Conservation (phyloP, 2,797 vertebrate species). For the Gallinago nigripennis region DNA sequence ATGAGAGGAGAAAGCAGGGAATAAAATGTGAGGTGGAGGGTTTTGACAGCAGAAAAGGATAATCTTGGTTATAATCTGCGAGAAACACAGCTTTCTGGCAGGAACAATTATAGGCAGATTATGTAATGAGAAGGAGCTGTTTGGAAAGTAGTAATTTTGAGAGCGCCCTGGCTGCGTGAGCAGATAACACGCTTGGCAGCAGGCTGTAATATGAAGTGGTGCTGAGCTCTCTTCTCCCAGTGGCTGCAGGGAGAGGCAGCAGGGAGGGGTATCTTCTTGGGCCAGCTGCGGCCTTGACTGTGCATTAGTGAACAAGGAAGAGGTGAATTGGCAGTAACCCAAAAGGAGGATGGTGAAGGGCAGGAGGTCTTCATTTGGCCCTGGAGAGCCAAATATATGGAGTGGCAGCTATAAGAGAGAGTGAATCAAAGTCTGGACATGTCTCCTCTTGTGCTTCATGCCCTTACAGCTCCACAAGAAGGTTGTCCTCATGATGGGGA, state of each 20-base stretch:
- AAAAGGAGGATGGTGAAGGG: background rate
- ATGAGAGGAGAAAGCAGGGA: constrained; percentile 43
- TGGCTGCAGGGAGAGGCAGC: background rate
- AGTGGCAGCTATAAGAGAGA: background rate
- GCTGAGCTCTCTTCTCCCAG: background rate
- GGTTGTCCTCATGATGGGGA: background rate
- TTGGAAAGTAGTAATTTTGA: constrained; percentile 17
- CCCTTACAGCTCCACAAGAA: background rate
- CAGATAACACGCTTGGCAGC: background rate
- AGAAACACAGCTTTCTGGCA: constrained; percentile 71
- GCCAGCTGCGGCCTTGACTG: background rate
- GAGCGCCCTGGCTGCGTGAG: background rate
- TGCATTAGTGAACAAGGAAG: background rate
- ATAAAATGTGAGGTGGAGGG: background rate
- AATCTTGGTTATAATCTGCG: constrained; percentile 63
- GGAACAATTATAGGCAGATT: constrained; percentile 70
- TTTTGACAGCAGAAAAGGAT: constrained; percentile 59
- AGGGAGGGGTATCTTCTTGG: background rate
- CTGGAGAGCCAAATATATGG: background rate
- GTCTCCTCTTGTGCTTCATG: background rate
- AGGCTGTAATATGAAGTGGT: background rate
- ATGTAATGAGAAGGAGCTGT: constrained; percentile 62
- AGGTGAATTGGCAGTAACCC: background rate
- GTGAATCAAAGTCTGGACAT: background rate
- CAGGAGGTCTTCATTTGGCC: background rate